Percentiles rank a stretch among this genome's conserved stretches.
These are phyloP conservation scores for Umimayanthus kanabou DNA, from an alignment of 92 coral and sea anemone genomes.

Conservation along the genomic window DNA sequence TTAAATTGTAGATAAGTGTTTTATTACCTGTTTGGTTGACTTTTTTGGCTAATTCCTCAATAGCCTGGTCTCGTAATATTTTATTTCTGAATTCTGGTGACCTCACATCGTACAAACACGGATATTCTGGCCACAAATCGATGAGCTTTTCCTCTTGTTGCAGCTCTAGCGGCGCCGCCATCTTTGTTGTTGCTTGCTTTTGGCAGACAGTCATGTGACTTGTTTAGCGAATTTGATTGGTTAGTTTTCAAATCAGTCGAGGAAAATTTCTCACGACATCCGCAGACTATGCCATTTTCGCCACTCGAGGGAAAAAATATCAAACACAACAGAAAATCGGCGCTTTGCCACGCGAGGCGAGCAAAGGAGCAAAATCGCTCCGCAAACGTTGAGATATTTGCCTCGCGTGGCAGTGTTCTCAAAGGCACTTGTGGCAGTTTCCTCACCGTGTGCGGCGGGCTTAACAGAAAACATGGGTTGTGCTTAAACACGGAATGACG, in stretches of 20 bases:
- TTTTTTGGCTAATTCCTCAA: background rate
- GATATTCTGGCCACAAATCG: no score
- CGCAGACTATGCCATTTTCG: slow-evolving; percentile 4
- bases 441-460: background rate
- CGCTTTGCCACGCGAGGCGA: background rate
- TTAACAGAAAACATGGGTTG: no score
- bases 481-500: no score
- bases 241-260: background rate
- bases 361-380: background rate
- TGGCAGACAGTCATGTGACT: slow-evolving; percentile 21
- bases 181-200: slow-evolving; percentile 15
- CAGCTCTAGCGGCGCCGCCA: background rate
- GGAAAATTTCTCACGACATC: slow-evolving; percentile 13
- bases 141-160: no score
- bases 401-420: slow-evolving; percentile 2
- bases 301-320: background rate
- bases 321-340: background rate
- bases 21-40: slow-evolving; percentile 20
- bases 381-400: background rate
- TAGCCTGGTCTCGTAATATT: no score
- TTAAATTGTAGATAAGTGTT: background rate
- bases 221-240: slow-evolving; percentile 7
- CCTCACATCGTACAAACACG: no score
- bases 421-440: background rate
- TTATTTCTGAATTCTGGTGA: no score